Evolutionary conservation across 53 echinoderm and acorn worm genomes (phyloP).

Genomic region (Temnopleurus reevesii): DNA sequence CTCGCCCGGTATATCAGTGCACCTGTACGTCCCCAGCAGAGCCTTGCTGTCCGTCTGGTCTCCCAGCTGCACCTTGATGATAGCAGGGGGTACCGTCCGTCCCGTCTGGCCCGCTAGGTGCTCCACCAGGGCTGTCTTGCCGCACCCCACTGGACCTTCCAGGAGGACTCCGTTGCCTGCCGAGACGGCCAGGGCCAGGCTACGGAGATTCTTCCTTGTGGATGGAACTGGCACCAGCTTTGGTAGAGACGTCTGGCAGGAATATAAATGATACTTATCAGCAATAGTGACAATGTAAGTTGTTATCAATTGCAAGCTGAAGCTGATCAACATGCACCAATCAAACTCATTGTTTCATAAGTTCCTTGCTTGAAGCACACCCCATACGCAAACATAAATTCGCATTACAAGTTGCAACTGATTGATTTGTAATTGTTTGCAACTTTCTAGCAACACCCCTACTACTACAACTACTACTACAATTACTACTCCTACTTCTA

Average conservation of each 20-base stretch:
- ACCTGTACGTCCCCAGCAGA: conserved; percentile 89
- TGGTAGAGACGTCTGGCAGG: neutral
- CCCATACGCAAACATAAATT: too few relatives aligned
- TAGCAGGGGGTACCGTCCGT: conserved; percentile 43
- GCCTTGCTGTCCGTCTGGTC: conserved; percentile 99
- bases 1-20: conserved; percentile 96
- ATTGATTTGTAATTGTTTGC: too few relatives aligned
- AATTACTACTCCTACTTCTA: too few relatives aligned
- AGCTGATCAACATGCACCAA: too few relatives aligned
- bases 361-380: too few relatives aligned
- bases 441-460: too few relatives aligned
- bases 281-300: too few relatives aligned
- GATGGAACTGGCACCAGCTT: conserved; percentile 76
- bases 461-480: too few relatives aligned
- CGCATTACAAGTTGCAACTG: too few relatives aligned
- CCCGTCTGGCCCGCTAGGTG: conserved; percentile 82
- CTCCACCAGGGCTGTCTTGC: conserved; percentile 88
- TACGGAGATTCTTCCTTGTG: conserved; percentile 74
- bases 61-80: conserved; percentile 92
- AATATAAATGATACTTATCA: too few relatives aligned
- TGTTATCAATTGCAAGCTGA: too few relatives aligned
- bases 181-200: conserved; percentile 81
- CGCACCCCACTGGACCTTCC: conserved; percentile 93
- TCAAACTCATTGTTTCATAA: too few relatives aligned
- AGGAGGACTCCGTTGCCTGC: conserved; percentile 79